Conservation (phyloP, 2,888 invertebrate genomes). For the Gari tellinella region DNA sequence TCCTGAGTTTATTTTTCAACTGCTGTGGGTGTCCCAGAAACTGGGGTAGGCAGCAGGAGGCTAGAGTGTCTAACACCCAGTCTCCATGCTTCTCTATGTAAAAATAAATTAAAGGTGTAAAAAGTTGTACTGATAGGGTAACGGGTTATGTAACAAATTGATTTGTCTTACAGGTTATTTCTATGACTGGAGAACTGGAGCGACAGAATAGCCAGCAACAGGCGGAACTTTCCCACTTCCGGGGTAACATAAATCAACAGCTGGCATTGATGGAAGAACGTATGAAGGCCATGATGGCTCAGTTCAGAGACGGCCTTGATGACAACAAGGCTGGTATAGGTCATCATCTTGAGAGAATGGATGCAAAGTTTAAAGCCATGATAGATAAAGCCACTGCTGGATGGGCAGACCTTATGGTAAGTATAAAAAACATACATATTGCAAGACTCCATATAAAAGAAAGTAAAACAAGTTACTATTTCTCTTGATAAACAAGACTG, state of each 20-base stretch:
- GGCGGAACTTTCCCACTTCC: slow-evolving; percentile 73
- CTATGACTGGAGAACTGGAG: slow-evolving; percentile 72
- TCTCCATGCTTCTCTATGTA: no score
- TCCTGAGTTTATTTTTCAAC: no score
- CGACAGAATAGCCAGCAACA: slow-evolving; percentile 65
- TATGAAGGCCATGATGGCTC: slow-evolving; percentile 72
- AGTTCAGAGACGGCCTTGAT: slow-evolving; percentile 70
- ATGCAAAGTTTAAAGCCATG: slow-evolving; percentile 72
- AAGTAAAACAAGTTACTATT: no score
- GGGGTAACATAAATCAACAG: slow-evolving; percentile 76
- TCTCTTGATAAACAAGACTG: no score
- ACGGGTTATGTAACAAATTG: no score
- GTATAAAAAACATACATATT: no score
- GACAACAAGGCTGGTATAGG: slow-evolving; percentile 67
- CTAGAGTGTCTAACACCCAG: no score
- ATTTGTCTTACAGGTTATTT: slow-evolving; percentile 21
- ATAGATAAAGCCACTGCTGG: slow-evolving; percentile 75
- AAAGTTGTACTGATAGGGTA: no score
- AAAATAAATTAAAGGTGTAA: no score
- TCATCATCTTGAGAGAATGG: slow-evolving; percentile 77
- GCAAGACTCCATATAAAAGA: no score
- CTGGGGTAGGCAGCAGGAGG: no score
- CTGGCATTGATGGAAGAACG: slow-evolving; percentile 76
- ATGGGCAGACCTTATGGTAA: slow-evolving; percentile 67
- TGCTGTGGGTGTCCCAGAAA: no score